Evolutionary conservation across 2,113 vertebrate genomes (phyloP).

Genomic region (Clarias batrachus): DNA sequence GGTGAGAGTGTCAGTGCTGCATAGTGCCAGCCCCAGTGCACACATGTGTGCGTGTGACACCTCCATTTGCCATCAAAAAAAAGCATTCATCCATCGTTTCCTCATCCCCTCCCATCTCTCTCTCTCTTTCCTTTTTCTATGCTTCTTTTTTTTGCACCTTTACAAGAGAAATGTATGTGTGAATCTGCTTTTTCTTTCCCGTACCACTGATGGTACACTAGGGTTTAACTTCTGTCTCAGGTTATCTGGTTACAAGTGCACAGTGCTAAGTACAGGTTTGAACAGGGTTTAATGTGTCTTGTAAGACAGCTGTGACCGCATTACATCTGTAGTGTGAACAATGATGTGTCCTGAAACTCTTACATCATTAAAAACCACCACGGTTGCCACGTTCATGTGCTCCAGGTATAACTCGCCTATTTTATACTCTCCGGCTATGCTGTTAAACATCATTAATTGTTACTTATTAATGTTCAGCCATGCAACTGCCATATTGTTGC

Average conservation of each 20-base stretch:
- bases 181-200: background rate
- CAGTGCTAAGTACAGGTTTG: background rate
- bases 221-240: background rate
- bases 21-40: background rate
- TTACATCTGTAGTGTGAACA: background rate
- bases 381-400: background rate
- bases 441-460: background rate
- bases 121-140: background rate
- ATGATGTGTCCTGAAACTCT: background rate
- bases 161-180: background rate
- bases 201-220: background rate
- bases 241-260: background rate
- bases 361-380: background rate
- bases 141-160: background rate
- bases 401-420: background rate
- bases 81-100: background rate
- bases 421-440: background rate
- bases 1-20: constrained; percentile 20
- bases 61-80: background rate
- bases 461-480: background rate
- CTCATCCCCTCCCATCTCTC: background rate
- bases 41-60: background rate
- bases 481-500: background rate
- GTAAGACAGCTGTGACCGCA: background rate
- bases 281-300: background rate